These are phyloP conservation scores for Bradysia coprophila DNA, from an alignment of 1,140 invertebrate species.

Conservation along the genomic window DNA sequence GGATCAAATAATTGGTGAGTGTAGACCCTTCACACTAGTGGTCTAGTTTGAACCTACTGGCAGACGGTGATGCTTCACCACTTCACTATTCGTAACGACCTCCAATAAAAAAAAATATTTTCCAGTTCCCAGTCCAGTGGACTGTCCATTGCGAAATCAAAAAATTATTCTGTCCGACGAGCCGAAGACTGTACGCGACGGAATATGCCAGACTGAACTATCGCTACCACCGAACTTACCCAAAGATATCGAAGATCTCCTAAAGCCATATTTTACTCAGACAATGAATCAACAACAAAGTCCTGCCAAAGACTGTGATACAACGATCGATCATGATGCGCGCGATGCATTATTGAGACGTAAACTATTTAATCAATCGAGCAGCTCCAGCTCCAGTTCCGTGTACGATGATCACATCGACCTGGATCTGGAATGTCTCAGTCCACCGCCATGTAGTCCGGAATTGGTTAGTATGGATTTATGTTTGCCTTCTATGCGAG, in stretches of 20 bases:
- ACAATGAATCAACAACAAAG: slow-evolving; percentile 12
- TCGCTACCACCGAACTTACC: slow-evolving; percentile 27
- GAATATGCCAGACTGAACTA: slow-evolving; percentile 26
- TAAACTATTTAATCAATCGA: slow-evolving; percentile 18
- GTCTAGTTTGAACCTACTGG: too few relatives aligned
- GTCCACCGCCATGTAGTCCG: slow-evolving; percentile 6
- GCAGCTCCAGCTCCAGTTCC: slow-evolving; percentile 4
- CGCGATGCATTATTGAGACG: slow-evolving; percentile 14
- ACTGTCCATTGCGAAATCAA: slow-evolving; percentile 17
- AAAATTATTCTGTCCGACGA: slow-evolving; percentile 14
- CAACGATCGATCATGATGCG: slow-evolving; percentile 3
- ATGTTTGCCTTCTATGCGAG: neutral
- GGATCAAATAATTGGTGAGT: slow-evolving; percentile 19
- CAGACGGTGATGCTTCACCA: too few relatives aligned
- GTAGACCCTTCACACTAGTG: too few relatives aligned
- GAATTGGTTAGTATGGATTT: neutral
- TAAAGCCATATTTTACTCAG: slow-evolving; percentile 30
- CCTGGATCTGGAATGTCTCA: slow-evolving; percentile 2
- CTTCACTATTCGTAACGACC: too few relatives aligned
- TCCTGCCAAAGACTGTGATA: slow-evolving; percentile 9
- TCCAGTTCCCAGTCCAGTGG: slow-evolving; percentile 30
- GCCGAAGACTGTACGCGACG: slow-evolving; percentile 9
- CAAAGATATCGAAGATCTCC: slow-evolving; percentile 24
- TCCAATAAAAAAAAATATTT: too few relatives aligned
- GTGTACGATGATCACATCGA: slow-evolving; percentile 10